Conservation (phyloP, 2,113 vertebrate genomes). For the Pungitius pungitius region DNA sequence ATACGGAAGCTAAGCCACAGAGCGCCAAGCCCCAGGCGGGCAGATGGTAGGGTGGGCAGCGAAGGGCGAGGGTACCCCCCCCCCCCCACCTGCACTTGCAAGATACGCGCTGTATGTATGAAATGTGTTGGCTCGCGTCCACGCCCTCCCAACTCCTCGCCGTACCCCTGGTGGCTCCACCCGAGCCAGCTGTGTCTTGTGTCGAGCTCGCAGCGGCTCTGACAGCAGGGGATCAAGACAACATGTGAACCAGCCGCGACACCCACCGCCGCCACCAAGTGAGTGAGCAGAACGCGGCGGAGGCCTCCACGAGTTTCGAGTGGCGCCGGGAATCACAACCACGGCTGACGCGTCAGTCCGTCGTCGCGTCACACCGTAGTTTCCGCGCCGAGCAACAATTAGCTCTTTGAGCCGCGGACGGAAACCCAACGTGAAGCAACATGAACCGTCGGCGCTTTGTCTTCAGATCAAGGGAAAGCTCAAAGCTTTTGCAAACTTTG, state of each 20-base stretch:
- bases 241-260: constrained; percentile 71
- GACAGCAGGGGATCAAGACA: constrained; percentile 79
- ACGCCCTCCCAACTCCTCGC: constrained; percentile 79
- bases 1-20: constrained; percentile 61
- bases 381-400: constrained; percentile 62
- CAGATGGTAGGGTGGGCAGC: constrained; percentile 76
- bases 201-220: constrained; percentile 71
- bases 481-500: constrained; percentile 58
- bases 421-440: constrained; percentile 69
- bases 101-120: constrained; percentile 74
- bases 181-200: constrained; percentile 77
- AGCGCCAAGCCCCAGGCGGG: constrained; percentile 58
- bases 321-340: constrained; percentile 24
- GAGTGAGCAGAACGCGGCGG: too few species aligned
- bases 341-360: constrained; percentile 71
- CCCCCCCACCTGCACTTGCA: constrained; percentile 70
- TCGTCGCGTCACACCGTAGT: constrained; percentile 61
- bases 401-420: constrained; percentile 57
- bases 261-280: constrained; percentile 65
- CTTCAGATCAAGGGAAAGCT: constrained; percentile 67
- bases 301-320: too few species aligned
- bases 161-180: constrained; percentile 66
- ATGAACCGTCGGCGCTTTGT: constrained; percentile 62
- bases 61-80: constrained; percentile 58
- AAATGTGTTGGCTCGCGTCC: constrained; percentile 81